Percentiles rank a stretch among this genome's conserved stretches.
phyloP scores from a whole-genome alignment of 1,140 invertebrate species.

The Kradibia gibbosae region DNA sequence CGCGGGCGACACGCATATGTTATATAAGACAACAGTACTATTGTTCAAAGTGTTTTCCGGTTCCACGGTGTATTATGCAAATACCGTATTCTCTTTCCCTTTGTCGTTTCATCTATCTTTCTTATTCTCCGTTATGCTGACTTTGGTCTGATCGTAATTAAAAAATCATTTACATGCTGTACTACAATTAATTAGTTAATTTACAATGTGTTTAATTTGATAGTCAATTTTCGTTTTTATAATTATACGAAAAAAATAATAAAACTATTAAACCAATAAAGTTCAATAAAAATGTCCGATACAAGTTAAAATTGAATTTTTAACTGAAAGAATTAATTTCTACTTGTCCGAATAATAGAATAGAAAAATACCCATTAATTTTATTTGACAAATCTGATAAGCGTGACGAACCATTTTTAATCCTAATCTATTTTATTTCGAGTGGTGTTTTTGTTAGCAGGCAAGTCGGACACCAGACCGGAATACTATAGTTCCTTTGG shows the following conservation, averaged over 20 bases:
- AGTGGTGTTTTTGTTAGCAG: not conserved
- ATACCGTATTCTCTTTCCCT: slow-evolving; percentile 13
- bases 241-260: not conserved
- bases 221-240: not conserved
- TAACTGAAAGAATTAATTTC: too few species aligned
- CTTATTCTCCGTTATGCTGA: not conserved
- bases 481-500: not conserved
- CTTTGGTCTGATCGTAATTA: too few species aligned
- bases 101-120: not conserved
- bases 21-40: not conserved
- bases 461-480: too few species aligned
- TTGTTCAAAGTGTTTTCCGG: slow-evolving; percentile 27
- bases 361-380: too few species aligned
- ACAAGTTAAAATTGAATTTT: too few species aligned
- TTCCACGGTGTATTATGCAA: slow-evolving; percentile 34
- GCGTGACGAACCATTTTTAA: too few species aligned
- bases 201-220: not conserved
- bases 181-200: not conserved
- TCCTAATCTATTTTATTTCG: not conserved
- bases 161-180: not conserved
- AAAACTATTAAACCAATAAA: too few species aligned
- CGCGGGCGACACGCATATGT: not conserved
- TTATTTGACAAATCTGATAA: too few species aligned
- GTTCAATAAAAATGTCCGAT: too few species aligned
- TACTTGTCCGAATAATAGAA: too few species aligned